Base-by-base conservation (phyloP, 1,140 invertebrate genomes). In the Camponotus vicinus region DNA sequence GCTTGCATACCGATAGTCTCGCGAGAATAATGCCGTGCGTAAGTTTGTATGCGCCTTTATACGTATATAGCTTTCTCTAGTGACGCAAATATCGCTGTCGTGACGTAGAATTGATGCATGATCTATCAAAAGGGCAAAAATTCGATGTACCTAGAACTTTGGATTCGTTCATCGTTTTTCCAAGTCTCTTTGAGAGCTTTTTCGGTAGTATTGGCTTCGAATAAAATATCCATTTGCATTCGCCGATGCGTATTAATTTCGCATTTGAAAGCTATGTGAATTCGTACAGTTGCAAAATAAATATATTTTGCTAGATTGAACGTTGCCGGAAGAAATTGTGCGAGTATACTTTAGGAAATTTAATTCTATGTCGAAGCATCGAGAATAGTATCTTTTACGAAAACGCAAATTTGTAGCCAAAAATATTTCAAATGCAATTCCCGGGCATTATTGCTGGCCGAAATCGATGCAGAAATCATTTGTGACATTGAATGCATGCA, bases 1-100 rank as follows among this genome's bases (percentile, higher is more conserved):
- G 82, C 63, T 71, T 76, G 76, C 82, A 66, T 85, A 76, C 76
- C 86, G 89, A 90, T 90, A 88, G 88, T 69, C 80, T 71, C 80
- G 21, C 71, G 21, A 32, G 69, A 80, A 88, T 86, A 90, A 88
- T 90, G 69, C 40, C 52, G 37, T 66, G 49, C 76, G 64, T 69
- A 67, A 49, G 59, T 21, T 13, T 55, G 79, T 71, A 40, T 83
- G 7, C 42, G 32, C 42, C 32, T n/a, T 27, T 6, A 2, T 27
- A 61, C 40, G 27, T 15, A 52, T n/a, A n/a, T 42, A 49, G 1
- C 42, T 27, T 32, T 27, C 13, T 49, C 21, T 49, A 64, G 61
- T 64, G 57, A 76, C 57, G 45, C n/a, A 84, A 61, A 21, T n/a
- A n/a, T 6, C 45, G 13, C 73, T 45, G 32, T 34, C 40, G 21